These are phyloP conservation scores for Planiliza haematocheilus DNA, from an alignment of 2,113 vertebrate genomes.

Conservation along the genomic window DNA sequence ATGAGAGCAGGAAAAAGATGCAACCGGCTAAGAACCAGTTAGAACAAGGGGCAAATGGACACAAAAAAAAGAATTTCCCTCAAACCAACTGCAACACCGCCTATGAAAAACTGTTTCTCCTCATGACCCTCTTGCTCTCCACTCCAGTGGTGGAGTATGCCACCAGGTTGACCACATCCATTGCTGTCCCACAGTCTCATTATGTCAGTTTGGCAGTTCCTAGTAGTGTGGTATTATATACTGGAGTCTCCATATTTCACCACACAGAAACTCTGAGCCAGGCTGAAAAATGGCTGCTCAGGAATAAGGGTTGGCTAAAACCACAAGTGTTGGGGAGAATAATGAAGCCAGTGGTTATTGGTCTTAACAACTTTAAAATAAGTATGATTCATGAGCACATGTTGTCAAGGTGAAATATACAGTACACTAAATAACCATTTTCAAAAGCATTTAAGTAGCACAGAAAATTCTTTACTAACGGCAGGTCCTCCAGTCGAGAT, in stretches of 20 bases:
- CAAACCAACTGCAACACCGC: constrained; percentile 26
- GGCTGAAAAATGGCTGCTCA: constrained; percentile 24
- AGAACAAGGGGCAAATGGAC: constrained; percentile 16
- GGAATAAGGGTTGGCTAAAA: constrained; percentile 29
- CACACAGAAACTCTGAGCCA: constrained; percentile 41
- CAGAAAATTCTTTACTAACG: constrained; percentile 84
- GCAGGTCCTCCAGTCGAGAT: constrained; percentile 92
- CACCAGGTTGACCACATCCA: constrained; percentile 59
- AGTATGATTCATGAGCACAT: not conserved
- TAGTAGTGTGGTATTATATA: constrained; percentile 56
- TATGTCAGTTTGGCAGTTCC: constrained; percentile 60
- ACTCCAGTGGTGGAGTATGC: constrained; percentile 53
- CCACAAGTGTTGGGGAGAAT: constrained; percentile 51
- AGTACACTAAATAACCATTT: not conserved
- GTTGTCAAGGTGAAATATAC: constrained; percentile 21
- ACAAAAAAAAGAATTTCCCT: constrained; percentile 18
- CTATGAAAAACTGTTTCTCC: constrained; percentile 47
- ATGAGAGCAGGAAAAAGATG: not conserved
- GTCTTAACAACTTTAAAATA: constrained; percentile 13
- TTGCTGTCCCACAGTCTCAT: constrained; percentile 59
- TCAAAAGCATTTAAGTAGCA: not conserved
- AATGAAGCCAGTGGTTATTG: constrained; percentile 18
- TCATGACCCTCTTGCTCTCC: constrained; percentile 52
- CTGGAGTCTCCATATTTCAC: constrained; percentile 58
- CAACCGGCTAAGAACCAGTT: not conserved